Percentiles rank a stretch among this genome's conserved stretches.
phyloP scores from a whole-genome alignment of 2,797 vertebrate species.

The Xerus rutilus region DNA sequence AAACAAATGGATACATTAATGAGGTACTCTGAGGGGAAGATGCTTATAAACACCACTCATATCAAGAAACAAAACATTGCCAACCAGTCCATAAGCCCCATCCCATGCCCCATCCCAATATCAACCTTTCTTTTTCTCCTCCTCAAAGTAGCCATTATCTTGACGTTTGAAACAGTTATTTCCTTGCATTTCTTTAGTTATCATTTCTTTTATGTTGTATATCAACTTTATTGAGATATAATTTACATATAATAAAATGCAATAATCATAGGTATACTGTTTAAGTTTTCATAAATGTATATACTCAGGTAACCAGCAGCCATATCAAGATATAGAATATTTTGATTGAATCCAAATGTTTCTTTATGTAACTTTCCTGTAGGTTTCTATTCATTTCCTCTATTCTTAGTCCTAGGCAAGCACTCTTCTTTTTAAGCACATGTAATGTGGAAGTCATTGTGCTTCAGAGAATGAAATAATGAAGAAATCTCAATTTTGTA shows the following conservation, averaged over 20 bases:
- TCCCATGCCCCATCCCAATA: neutral
- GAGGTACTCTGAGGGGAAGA: neutral
- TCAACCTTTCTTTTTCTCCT: neutral
- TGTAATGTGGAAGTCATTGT: neutral
- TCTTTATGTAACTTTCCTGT: neutral
- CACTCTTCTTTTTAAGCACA: neutral
- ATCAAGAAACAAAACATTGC: neutral
- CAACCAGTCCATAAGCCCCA: neutral
- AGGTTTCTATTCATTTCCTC: neutral
- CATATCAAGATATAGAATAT: neutral
- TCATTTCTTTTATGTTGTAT: constrained; percentile 18
- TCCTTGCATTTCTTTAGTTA: constrained; percentile 7
- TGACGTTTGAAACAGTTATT: constrained; percentile 6
- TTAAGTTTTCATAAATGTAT: neutral
- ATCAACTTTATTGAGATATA: neutral
- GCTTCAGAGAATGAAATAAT: constrained; percentile 47
- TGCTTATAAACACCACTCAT: neutral
- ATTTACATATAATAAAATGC: neutral
- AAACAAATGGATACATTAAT: neutral
- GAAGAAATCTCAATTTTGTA: neutral
- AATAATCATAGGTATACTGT: neutral
- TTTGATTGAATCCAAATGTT: constrained; percentile 3
- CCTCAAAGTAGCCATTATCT: neutral
- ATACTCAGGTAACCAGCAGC: neutral
- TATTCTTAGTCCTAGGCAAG: neutral